Evolutionary conservation across 2,113 vertebrate species (phyloP), one percentile per base, ranked within the genome.

Genomic region (Clinocottus analis): DNA sequence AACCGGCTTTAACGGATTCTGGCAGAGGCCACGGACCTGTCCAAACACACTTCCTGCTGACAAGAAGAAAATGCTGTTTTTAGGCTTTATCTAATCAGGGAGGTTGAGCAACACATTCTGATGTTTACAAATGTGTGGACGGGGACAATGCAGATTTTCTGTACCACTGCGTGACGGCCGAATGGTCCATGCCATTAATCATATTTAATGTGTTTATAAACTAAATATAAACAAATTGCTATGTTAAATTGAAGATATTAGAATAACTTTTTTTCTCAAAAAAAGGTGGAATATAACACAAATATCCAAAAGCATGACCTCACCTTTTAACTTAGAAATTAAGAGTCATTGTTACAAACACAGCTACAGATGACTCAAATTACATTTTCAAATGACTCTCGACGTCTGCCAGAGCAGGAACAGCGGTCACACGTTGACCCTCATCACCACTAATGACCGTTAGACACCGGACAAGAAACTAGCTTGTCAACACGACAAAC

Each of bases 1-100:
- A 91, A 87, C 62, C 2, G 58, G 56, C 59, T 83, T 80, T 49
- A 85, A 82, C 64, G 47, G 66, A 87, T 66, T 85, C 53, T 64
- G 9, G 70, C 61, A 45, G 71, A 82, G 83, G 72, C 79, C 79
- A 78, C 60, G 25, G 55, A 83, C 67, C 79, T 64, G 76, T 84
- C 66, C 83, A 39, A 56, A 60, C 77, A 88, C 55, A 76, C 83
- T 85, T 93, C 92, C 89, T 90, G 75, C 87, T 85, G 87, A 90
- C 62, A 71, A 51, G 43, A 83, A 77, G 82, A 83, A 87, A 91
- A 84, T 79, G 78, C 86, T 33, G 47, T 74, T 90, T 89, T 83
- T 76, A 85, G 81, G 72, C 41, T 75, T 85, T 78, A 87, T 88
- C 85, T 87, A 49, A 86, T 88, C 89, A 82, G 81, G 77, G 88